A percentile compares a stretch with the other conserved stretches of the same genome.
phyloP scores from a whole-genome alignment of 2,888 invertebrate genomes.

The Agonopterix alstromeriana region DNA sequence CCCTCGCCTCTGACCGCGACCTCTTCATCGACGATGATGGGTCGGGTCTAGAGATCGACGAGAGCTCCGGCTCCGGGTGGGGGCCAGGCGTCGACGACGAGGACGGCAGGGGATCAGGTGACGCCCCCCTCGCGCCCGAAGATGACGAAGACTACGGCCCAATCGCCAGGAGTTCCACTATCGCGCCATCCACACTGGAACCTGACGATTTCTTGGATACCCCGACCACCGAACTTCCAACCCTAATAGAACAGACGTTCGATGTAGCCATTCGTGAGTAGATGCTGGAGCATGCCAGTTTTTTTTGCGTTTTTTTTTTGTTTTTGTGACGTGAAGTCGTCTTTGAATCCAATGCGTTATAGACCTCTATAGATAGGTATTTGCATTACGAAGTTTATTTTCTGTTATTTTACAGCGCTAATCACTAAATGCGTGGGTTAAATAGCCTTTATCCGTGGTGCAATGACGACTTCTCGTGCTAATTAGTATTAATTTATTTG shows the following conservation, averaged over 20 bases:
- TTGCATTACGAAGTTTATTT: too few relatives aligned
- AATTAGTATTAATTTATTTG: too few relatives aligned
- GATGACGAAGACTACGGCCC: slow-evolving; percentile 66
- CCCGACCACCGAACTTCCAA: slow-evolving; percentile 6
- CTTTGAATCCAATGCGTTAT: background rate
- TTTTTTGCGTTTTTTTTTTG: slow-evolving; percentile 46
- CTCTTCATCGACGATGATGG: slow-evolving; percentile 87
- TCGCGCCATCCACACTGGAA: slow-evolving; percentile 20
- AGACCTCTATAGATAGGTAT: too few relatives aligned
- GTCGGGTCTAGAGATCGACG: slow-evolving; percentile 85
- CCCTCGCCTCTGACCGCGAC: slow-evolving; percentile 72
- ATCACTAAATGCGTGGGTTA: too few relatives aligned
- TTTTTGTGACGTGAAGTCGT: slow-evolving; percentile 12
- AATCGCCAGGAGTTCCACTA: slow-evolving; percentile 10
- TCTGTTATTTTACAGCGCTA: too few relatives aligned
- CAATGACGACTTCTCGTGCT: too few relatives aligned
- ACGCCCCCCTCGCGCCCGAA: slow-evolving; percentile 43
- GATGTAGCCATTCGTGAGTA: slow-evolving; percentile 71
- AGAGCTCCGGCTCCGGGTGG: slow-evolving; percentile 91
- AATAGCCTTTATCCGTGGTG: too few relatives aligned
- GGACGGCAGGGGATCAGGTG: slow-evolving; percentile 73
- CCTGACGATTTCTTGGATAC: slow-evolving; percentile 16
- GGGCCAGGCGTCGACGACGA: slow-evolving; percentile 87
- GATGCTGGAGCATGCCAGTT: slow-evolving; percentile 72
- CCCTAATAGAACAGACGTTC: slow-evolving; percentile 30